Percentiles rank a stretch among this genome's conserved stretches.
phyloP scores from a whole-genome alignment of 1,140 invertebrate genomes.

The Conus ventricosus region DNA sequence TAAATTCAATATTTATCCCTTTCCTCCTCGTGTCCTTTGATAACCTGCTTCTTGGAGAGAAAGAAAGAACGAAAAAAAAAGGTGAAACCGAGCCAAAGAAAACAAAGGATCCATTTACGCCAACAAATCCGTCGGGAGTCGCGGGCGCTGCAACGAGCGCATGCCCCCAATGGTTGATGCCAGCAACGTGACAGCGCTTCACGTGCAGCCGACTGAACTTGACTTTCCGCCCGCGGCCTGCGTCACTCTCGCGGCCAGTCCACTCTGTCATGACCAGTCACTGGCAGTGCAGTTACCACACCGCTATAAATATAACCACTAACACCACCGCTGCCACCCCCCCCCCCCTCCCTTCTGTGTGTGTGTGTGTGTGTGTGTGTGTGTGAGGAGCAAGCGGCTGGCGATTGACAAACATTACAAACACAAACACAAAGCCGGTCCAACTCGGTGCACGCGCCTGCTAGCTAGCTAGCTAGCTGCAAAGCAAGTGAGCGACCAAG shows the following conservation, averaged over 20 bases:
- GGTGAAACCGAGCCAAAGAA: too few species aligned
- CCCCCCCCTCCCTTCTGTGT: background rate
- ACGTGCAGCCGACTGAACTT: background rate
- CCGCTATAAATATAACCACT: background rate
- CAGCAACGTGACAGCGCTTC: background rate
- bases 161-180: background rate
- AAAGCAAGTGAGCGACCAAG: too few species aligned
- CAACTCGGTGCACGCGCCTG: too few species aligned
- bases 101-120: too few species aligned
- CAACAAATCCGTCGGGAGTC: too few species aligned
- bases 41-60: too few species aligned
- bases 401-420: background rate
- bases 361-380: constrained; percentile 6
- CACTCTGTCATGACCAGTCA: background rate
- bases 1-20: too few species aligned
- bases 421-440: background rate
- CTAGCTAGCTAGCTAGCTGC: too few species aligned
- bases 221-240: background rate
- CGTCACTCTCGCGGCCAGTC: background rate
- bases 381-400: background rate
- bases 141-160: too few species aligned
- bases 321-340: background rate
- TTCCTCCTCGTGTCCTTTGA: too few species aligned
- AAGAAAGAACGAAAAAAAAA: too few species aligned
- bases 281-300: background rate